phyloP scores from a whole-genome alignment of 2,888 invertebrate species.

The Drosophila barbarae region DNA sequence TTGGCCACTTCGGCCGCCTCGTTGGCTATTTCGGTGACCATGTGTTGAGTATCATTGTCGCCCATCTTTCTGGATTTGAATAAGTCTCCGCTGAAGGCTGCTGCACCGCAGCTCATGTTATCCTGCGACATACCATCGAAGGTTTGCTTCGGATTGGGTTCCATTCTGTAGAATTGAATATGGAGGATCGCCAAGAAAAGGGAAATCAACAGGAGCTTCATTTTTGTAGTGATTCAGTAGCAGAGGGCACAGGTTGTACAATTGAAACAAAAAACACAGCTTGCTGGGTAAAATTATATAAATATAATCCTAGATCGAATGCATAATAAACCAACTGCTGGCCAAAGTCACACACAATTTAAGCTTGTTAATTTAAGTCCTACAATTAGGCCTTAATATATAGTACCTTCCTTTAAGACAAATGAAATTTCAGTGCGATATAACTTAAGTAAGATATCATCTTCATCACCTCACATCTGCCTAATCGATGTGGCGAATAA shows the following conservation, averaged over 20 bases:
- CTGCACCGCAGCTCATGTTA: neutral
- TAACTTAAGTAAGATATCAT: constrained; percentile 1
- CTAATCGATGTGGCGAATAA: constrained; percentile 16
- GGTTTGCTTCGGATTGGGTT: neutral
- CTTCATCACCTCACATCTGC: constrained; percentile 9
- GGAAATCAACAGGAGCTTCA: neutral
- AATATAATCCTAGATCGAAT: no score
- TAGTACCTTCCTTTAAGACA: neutral
- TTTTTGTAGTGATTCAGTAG: neutral
- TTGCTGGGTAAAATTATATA: neutral
- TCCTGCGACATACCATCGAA: neutral
- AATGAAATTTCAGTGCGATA: neutral
- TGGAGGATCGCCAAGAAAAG: neutral
- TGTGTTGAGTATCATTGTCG: constrained; percentile 48
- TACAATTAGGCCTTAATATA: neutral
- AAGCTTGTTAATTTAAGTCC: neutral
- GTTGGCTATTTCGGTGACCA: constrained; percentile 84
- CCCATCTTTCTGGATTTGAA: neutral
- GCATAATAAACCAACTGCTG: neutral
- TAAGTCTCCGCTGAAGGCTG: neutral
- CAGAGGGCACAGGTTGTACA: neutral
- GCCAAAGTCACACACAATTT: neutral
- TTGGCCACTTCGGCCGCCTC: constrained; percentile 86
- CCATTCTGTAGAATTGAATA: neutral
- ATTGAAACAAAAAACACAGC: neutral